Conservation (phyloP, 2,113 vertebrate genomes). For the Chloebia gouldiae region DNA sequence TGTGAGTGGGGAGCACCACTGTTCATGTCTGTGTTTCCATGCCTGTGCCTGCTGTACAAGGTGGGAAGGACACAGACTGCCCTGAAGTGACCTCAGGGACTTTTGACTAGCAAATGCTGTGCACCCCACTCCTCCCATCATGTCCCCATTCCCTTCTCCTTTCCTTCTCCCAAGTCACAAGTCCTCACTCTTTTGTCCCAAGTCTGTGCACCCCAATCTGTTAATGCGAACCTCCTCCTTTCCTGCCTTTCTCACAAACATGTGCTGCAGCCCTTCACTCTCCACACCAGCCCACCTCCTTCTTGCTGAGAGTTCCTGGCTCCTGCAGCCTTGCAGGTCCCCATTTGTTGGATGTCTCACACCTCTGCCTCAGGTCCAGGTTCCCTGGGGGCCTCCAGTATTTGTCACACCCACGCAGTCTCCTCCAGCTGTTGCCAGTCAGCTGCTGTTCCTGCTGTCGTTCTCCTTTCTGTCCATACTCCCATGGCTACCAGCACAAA, state of each 20-base stretch:
- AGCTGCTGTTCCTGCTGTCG: not conserved
- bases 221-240: not conserved
- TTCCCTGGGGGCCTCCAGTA: not conserved
- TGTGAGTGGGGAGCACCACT: accelerated
- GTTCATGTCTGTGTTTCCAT: not conserved
- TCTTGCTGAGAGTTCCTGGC: not conserved
- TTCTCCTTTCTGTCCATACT: not conserved
- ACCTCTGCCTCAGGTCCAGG: not conserved
- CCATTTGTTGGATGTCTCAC: not conserved
- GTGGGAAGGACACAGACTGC: not conserved
- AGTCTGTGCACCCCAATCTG: accelerated
- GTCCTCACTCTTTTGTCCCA: not conserved
- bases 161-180: accelerated
- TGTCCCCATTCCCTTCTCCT: not conserved
- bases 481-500: not conserved
- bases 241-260: not conserved
- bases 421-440: not conserved
- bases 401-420: accelerated
- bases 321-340: not conserved
- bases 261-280: not conserved
- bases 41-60: not conserved
- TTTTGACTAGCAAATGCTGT: not conserved
- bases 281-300: not conserved
- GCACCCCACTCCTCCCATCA: not conserved
- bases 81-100: not conserved